phyloP scores from a whole-genome alignment of 2,888 invertebrate species.

The Chymomyza amoena region DNA sequence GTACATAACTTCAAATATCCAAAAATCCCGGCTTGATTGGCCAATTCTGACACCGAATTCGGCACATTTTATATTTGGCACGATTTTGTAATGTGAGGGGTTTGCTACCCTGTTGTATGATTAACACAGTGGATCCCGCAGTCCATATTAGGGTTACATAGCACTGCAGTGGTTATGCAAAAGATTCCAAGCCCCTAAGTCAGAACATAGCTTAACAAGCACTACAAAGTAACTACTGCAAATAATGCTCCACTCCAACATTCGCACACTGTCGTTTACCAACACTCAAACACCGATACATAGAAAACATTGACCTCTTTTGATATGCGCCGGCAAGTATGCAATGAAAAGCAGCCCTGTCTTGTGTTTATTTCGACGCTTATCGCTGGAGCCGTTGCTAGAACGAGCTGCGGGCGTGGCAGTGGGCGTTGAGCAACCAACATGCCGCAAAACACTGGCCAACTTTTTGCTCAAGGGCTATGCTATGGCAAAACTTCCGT shows the following conservation, averaged over 20 bases:
- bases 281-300: background rate
- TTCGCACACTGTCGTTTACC: background rate
- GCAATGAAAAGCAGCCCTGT: constrained; percentile 44
- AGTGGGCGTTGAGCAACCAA: background rate
- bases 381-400: background rate
- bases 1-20: too few species aligned
- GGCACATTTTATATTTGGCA: too few species aligned
- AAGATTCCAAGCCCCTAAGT: background rate
- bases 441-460: background rate
- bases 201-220: background rate
- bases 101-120: too few species aligned
- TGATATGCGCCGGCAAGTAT: constrained; percentile 45
- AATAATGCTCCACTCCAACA: constrained; percentile 54
- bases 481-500: background rate
- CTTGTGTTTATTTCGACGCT: constrained; percentile 7
- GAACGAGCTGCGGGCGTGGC: background rate
- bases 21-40: too few species aligned
- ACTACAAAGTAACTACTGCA: constrained; percentile 50
- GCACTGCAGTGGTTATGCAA: background rate
- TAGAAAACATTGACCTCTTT: constrained; percentile 43
- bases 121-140: too few species aligned
- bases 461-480: background rate
- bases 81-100: too few species aligned
- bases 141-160: too few species aligned
- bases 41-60: too few species aligned